These are phyloP conservation scores for Acomys russatus DNA, from an alignment of 2,797 vertebrate species.

Conservation along the genomic window DNA sequence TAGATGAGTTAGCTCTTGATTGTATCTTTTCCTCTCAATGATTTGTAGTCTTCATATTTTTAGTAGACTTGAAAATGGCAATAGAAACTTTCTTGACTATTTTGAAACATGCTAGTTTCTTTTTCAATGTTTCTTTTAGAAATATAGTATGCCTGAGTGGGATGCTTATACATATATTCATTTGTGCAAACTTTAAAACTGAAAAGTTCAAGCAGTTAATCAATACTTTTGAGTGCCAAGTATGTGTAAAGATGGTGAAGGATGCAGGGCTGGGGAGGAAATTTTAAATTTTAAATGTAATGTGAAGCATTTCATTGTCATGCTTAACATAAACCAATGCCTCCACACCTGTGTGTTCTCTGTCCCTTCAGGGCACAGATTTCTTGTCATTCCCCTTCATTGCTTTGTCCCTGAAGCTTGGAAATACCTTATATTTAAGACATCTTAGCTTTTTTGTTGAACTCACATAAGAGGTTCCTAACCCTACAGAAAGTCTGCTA, in stretches of 20 bases:
- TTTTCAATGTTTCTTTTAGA: not conserved
- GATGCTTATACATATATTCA: conserved; percentile 39
- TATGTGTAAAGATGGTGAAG: not conserved
- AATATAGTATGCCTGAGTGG: not conserved
- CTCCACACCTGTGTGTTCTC: not conserved
- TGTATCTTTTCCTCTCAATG: not conserved
- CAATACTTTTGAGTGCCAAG: conserved; percentile 54
- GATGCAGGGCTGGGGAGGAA: not conserved
- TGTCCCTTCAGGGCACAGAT: not conserved
- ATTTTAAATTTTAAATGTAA: conserved; percentile 31
- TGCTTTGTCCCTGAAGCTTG: conserved; percentile 2
- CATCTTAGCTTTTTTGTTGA: not conserved
- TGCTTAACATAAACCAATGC: not conserved
- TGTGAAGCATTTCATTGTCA: not conserved
- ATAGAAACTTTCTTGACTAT: conserved; percentile 2
- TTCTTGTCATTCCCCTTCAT: not conserved
- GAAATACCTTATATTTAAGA: not conserved
- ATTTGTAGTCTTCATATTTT: not conserved
- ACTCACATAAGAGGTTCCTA: not conserved
- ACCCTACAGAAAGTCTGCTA: not conserved
- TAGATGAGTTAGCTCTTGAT: not conserved
- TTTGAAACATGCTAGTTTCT: not conserved
- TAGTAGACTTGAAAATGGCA: not conserved
- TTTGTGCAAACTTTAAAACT: conserved; percentile 39
- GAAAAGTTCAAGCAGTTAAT: conserved; percentile 30